Conservation (phyloP, 2,797 vertebrate species). For the Urosaurus nigricauda region DNA sequence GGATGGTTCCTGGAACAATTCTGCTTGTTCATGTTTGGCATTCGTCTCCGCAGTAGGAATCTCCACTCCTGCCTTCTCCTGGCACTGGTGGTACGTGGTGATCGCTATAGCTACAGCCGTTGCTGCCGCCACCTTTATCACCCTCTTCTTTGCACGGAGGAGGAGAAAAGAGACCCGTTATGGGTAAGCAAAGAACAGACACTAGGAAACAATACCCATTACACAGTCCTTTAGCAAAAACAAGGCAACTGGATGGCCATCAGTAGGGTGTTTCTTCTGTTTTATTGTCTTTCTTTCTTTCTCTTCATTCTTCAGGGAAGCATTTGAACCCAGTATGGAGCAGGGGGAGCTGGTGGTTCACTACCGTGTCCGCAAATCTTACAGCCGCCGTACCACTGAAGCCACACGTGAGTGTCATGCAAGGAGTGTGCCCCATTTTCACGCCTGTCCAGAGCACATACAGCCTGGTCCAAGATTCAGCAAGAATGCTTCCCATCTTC, state of each 20-base stretch:
- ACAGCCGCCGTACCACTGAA: slow-evolving; percentile 91
- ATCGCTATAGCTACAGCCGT: slow-evolving; percentile 84
- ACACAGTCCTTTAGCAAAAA: too few species aligned
- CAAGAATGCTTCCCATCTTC: background rate
- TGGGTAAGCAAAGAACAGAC: slow-evolving; percentile 80
- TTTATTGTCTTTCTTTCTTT: too few species aligned
- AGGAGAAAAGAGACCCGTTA: slow-evolving; percentile 91
- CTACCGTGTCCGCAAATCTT: slow-evolving; percentile 89
- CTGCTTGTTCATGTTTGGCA: background rate
- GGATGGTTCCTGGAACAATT: too few species aligned
- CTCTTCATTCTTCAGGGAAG: slow-evolving; percentile 80
- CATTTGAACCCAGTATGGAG: slow-evolving; percentile 90
- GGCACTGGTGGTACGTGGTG: slow-evolving; percentile 95
- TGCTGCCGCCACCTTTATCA: slow-evolving; percentile 83
- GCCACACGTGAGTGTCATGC: slow-evolving; percentile 86
- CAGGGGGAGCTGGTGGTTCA: slow-evolving; percentile 91
- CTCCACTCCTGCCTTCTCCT: slow-evolving; percentile 80
- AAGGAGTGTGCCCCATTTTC: background rate
- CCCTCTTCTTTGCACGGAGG: slow-evolving; percentile 85
- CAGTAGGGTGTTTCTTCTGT: too few species aligned
- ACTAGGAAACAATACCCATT: background rate
- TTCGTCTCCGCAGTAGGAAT: slow-evolving; percentile 64
- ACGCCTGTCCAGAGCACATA: rapidly evolving
- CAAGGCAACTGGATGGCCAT: background rate
- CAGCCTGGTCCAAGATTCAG: background rate